A percentile compares a stretch with the other conserved stretches of the same genome.
Evolutionary conservation across 2,797 vertebrate species (phyloP).

Genomic region (Cryptoblepharus egeriae): DNA sequence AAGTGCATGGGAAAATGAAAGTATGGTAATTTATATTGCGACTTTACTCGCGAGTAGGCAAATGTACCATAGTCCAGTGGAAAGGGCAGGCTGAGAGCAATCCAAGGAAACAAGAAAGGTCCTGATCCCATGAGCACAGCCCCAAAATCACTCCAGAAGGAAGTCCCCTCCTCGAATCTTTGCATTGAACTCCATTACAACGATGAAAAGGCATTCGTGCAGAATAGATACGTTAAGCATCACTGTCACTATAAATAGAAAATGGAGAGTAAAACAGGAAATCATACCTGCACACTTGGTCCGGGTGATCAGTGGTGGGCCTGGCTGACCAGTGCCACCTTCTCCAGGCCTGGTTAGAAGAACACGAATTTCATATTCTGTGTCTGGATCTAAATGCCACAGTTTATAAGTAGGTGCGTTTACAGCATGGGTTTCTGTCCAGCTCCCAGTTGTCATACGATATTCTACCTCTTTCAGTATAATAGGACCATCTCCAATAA

Average conservation of each 20-base stretch:
- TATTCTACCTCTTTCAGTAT: conserved; percentile 98
- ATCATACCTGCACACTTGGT: conserved; percentile 96
- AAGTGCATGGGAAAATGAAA: too few species aligned
- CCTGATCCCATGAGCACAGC: too few species aligned
- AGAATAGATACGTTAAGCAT: background rate
- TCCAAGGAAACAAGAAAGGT: too few species aligned
- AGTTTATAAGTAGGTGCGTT: conserved; percentile 96
- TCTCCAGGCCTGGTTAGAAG: conserved; percentile 94
- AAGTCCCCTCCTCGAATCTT: too few species aligned
- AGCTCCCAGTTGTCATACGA: conserved; percentile 94
- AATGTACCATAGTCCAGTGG: too few species aligned
- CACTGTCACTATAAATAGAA: background rate
- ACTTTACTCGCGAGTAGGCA: too few species aligned
- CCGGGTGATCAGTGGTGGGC: conserved; percentile 92
- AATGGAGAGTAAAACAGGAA: background rate
- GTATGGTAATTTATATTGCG: too few species aligned
- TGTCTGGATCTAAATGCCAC: conserved; percentile 98
- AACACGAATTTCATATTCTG: conserved; percentile 95
- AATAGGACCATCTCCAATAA: conserved; percentile 97
- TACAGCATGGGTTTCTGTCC: conserved; percentile 97
- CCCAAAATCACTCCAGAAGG: too few species aligned
- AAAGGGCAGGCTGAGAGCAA: too few species aligned
- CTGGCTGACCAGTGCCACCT: conserved; percentile 93
- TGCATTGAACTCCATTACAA: too few species aligned
- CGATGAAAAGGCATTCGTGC: background rate